phyloP scores from a whole-genome alignment of 2,888 invertebrate species.

The Dicyrtoma fusca region DNA sequence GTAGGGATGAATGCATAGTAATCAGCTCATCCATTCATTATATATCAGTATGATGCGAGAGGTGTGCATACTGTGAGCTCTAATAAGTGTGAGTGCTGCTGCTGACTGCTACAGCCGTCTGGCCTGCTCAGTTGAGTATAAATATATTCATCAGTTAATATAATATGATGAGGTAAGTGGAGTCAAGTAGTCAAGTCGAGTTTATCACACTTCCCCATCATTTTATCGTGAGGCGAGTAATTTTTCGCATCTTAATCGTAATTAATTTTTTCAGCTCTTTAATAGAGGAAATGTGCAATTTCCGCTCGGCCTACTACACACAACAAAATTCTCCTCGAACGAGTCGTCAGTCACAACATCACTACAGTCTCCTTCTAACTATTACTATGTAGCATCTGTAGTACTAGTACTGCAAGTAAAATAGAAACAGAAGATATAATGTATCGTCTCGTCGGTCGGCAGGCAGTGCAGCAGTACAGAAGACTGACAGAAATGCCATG shows the following conservation, averaged over 20 bases:
- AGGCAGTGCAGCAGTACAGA: too few relatives aligned
- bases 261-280: constrained; percentile 55
- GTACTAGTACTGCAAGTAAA: not conserved
- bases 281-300: constrained; percentile 57
- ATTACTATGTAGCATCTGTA: not conserved
- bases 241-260: constrained; percentile 57
- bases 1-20: too few relatives aligned
- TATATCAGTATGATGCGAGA: not conserved
- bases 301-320: constrained; percentile 43
- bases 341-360: not conserved
- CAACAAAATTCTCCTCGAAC: not conserved
- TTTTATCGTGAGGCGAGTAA: constrained; percentile 45
- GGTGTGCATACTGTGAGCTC: not conserved
- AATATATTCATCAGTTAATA: constrained; percentile 28
- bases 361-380: not conserved
- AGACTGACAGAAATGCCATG: too few relatives aligned
- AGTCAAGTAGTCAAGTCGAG: constrained; percentile 6
- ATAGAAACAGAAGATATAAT: not conserved
- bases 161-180: constrained; percentile 24
- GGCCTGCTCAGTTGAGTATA: constrained; percentile 3
- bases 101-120: too few relatives aligned
- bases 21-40: not conserved
- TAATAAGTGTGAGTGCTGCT: too few relatives aligned
- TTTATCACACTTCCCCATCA: constrained; percentile 47
- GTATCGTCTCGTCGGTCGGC: too few relatives aligned